Evolutionary conservation across 2,888 invertebrate genomes (phyloP).

Genomic region (Chydorus sphaericus): DNA sequence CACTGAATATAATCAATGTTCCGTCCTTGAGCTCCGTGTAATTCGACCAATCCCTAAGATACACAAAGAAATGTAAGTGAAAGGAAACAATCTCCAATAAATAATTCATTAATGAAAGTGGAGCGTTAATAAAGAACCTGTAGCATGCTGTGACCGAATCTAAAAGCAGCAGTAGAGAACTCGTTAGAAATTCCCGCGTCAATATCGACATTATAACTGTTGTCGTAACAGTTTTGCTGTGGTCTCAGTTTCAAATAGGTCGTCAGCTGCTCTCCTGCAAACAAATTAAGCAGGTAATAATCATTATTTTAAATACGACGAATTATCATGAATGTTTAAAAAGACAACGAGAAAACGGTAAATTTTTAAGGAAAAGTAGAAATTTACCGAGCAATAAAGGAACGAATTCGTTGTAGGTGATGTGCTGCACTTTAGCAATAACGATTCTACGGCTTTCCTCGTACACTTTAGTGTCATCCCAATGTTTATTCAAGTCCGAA

Average conservation of each 20-base stretch:
- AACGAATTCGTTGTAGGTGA: conserved; percentile 68
- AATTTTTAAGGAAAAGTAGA: conserved; percentile 1
- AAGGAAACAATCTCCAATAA: too few species aligned
- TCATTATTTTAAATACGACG: too few species aligned
- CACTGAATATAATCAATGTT: conserved; percentile 48
- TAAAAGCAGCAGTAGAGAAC: conserved; percentile 68
- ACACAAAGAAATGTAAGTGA: too few species aligned
- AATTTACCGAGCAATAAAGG: conserved; percentile 53
- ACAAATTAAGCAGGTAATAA: too few species aligned
- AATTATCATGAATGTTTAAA: too few species aligned
- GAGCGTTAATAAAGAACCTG: conserved; percentile 21
- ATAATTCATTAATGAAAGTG: too few species aligned
- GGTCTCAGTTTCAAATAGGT: conserved; percentile 39
- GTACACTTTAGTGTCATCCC: conserved; percentile 63
- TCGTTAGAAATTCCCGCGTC: conserved; percentile 68
- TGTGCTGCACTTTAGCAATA: conserved; percentile 71
- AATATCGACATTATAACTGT: conserved; percentile 44
- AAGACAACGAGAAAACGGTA: too few species aligned
- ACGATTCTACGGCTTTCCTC: conserved; percentile 65
- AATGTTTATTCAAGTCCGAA: conserved; percentile 47
- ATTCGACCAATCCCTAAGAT: conserved; percentile 56
- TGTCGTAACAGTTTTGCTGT: conserved; percentile 34
- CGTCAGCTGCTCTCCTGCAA: conserved; percentile 39
- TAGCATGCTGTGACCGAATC: conserved; percentile 32
- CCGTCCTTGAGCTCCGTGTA: conserved; percentile 37